Conservation (phyloP, 2,888 invertebrate genomes). For the Rhagonycha lutea region DNA sequence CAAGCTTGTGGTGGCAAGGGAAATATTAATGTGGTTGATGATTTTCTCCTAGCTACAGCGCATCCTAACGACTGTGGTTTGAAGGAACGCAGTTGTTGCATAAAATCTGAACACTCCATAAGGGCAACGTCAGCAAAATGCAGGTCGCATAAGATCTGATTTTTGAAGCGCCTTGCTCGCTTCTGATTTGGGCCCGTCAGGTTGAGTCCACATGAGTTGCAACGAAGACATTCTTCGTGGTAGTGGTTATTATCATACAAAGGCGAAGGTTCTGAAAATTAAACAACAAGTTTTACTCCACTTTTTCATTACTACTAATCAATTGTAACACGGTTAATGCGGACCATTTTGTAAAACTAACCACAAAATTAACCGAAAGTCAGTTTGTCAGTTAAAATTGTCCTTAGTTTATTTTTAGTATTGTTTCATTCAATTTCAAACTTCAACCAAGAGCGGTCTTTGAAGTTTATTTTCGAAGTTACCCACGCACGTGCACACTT, state of each 20-base stretch:
- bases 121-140: constrained; percentile 96
- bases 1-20: constrained; percentile 93
- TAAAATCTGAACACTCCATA: constrained; percentile 96
- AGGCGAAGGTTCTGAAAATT: constrained; percentile 80
- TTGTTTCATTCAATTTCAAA: background rate
- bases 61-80: constrained; percentile 95
- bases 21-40: constrained; percentile 91
- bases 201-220: constrained; percentile 93
- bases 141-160: constrained; percentile 93
- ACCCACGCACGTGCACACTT: background rate
- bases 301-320: too few species aligned
- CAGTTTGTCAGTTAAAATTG: too few species aligned
- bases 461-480: background rate
- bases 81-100: constrained; percentile 95
- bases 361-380: too few species aligned
- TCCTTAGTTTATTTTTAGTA: background rate
- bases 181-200: constrained; percentile 87
- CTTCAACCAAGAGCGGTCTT: background rate
- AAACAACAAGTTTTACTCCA: background rate
- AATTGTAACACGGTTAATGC: too few species aligned
- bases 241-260: constrained; percentile 94
- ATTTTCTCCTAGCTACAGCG: constrained; percentile 91
- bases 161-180: constrained; percentile 67
- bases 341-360: too few species aligned
- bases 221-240: constrained; percentile 96